Conservation (phyloP, 2,113 vertebrate genomes). For the Neotoma lepida region DNA sequence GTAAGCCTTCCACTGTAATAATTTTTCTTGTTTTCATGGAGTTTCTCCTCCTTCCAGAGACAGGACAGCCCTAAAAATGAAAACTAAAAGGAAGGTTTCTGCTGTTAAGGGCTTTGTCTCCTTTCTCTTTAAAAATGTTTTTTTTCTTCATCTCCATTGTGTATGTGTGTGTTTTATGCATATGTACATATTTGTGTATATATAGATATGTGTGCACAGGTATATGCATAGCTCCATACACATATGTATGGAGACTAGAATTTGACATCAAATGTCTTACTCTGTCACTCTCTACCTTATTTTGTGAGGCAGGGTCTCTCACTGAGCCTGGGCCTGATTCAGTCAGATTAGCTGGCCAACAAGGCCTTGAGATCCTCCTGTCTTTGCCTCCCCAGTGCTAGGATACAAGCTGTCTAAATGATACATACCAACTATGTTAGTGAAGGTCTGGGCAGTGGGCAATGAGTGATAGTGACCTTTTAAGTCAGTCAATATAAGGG, state of each 20-base stretch:
- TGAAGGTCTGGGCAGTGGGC: neutral
- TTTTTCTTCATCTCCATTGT: neutral
- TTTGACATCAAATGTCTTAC: neutral
- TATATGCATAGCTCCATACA: too few species aligned
- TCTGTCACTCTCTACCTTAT: neutral
- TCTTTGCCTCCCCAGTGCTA: neutral
- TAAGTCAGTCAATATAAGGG: neutral
- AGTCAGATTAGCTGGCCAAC: neutral
- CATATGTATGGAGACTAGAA: neutral
- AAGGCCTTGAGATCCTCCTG: neutral
- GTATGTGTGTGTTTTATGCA: neutral
- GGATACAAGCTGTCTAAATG: neutral
- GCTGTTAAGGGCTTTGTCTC: neutral
- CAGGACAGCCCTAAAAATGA: neutral
- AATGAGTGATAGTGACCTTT: neutral
- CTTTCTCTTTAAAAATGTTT: neutral
- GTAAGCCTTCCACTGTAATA: neutral
- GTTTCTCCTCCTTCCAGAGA: neutral
- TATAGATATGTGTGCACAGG: neutral
- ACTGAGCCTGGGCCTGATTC: neutral
- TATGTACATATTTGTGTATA: neutral
- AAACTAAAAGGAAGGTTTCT: slow-evolving; percentile 8
- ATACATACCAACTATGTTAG: neutral
- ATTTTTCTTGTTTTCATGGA: neutral
- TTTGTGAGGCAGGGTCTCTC: neutral